These are phyloP conservation scores for Schizaphis graminum DNA, from an alignment of 2,888 invertebrate genomes.

Conservation along the genomic window DNA sequence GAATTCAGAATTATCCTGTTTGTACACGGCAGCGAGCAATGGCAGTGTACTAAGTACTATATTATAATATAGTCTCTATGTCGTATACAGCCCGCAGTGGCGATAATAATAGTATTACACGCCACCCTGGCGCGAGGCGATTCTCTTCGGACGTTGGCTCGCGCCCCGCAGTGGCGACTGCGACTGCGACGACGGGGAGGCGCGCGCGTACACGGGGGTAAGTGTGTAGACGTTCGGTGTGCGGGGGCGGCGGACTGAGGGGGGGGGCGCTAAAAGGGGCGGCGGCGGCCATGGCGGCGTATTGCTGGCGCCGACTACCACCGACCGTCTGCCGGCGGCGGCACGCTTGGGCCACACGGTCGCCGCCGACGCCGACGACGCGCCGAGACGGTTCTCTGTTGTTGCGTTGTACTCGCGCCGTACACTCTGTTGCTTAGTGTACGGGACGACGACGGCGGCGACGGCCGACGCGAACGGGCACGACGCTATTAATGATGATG, in stretches of 20 bases:
- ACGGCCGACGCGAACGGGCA: constrained; percentile 33
- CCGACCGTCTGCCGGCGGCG: constrained; percentile 86
- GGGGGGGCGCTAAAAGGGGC: not conserved
- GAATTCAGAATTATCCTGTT: not conserved
- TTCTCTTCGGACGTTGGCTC: constrained; percentile 5
- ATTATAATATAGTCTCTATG: not conserved
- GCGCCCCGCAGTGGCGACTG: not conserved
- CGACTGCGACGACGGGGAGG: not conserved
- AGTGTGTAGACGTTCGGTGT: not conserved
- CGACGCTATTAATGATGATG: constrained; percentile 28
- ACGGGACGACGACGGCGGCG: constrained; percentile 52
- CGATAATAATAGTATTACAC: not conserved
- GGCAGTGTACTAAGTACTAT: not conserved
- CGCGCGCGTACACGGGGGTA: not conserved
- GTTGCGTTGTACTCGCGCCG: constrained; percentile 44
- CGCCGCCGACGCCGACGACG: constrained; percentile 82
- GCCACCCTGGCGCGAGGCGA: not conserved
- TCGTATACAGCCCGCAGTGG: not conserved
- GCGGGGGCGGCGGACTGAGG: not conserved
- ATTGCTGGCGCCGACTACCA: constrained; percentile 81
- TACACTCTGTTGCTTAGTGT: constrained; percentile 58
- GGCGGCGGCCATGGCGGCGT: constrained; percentile 70
- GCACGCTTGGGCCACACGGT: constrained; percentile 73
- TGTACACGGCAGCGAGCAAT: not conserved
- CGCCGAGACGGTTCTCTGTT: constrained; percentile 72